phyloP scores from a whole-genome alignment of 1,140 invertebrate genomes.

The Meloidogyne hapla region DNA sequence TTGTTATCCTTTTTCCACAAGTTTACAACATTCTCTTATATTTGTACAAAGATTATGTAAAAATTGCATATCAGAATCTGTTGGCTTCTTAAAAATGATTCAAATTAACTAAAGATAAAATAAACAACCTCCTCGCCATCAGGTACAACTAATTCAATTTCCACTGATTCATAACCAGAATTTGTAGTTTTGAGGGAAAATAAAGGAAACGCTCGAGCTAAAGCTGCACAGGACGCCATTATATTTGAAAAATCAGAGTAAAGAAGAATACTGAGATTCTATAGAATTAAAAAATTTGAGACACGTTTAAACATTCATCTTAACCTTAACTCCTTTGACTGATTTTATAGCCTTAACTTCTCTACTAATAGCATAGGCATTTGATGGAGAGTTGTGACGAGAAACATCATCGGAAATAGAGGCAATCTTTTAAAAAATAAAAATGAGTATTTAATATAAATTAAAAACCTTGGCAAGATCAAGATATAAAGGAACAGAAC shows the following conservation, averaged over 20 bases:
- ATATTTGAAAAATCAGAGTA: constrained; percentile 52
- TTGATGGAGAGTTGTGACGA: constrained; percentile 55
- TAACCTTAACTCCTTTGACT: constrained; percentile 45
- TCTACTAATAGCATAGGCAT: constrained; percentile 41
- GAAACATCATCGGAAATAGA: constrained; percentile 48
- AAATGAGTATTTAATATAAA: too few relatives aligned
- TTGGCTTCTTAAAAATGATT: constrained; percentile 33
- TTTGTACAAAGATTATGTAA: constrained; percentile 8
- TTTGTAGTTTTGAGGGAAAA: constrained; percentile 47
- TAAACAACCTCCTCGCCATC: constrained; percentile 44
- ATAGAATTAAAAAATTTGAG: not conserved
- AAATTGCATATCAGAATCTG: constrained; percentile 49
- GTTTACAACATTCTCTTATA: too few relatives aligned
- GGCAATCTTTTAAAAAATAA: constrained; percentile 38
- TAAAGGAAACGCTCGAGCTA: constrained; percentile 53
- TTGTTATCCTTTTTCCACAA: too few relatives aligned
- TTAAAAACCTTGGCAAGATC: too few relatives aligned
- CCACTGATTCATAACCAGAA: constrained; percentile 27
- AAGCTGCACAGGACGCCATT: constrained; percentile 43
- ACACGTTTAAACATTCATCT: too few relatives aligned
- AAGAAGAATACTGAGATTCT: constrained; percentile 51
- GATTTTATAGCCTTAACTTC: constrained; percentile 42
- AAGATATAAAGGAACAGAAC: too few relatives aligned
- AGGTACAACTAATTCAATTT: constrained; percentile 53
- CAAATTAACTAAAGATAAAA: not conserved